Evolutionary conservation across 2,113 vertebrate genomes (phyloP).

Genomic region (Rhagologus leucostigma): DNA sequence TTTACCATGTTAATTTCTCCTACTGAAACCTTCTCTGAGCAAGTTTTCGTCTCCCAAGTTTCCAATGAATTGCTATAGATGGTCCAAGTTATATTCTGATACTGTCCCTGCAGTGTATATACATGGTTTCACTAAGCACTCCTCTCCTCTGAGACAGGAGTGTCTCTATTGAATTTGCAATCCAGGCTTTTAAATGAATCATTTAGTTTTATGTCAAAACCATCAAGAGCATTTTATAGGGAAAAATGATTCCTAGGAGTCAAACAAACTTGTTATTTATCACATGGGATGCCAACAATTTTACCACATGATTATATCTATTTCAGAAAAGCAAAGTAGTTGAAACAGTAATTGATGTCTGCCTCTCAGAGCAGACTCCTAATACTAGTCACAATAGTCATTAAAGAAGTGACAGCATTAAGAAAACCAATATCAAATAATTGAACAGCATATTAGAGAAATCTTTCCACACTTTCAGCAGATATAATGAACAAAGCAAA

Average conservation of each 20-base stretch:
- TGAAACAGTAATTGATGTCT: background rate
- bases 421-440: conserved; percentile 41
- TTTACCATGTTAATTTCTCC: background rate
- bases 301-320: conserved; percentile 21
- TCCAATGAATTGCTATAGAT: background rate
- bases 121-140: background rate
- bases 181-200: background rate
- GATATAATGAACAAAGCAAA: conserved; percentile 57
- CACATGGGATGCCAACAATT: conserved; percentile 18
- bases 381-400: background rate
- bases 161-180: background rate
- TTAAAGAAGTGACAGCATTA: conserved; percentile 21
- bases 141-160: background rate
- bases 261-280: conserved; percentile 30
- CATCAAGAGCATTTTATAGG: background rate
- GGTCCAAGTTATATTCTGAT: background rate
- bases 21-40: background rate
- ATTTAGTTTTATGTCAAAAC: conserved; percentile 33
- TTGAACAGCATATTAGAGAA: conserved; percentile 2
- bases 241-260: conserved; percentile 5
- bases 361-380: background rate
- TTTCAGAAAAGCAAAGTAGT: conserved; percentile 30
- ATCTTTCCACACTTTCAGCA: conserved; percentile 18
- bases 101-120: background rate
- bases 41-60: background rate